Conservation (phyloP, 1,140 invertebrate species). For the Lepidurus arcticus region DNA sequence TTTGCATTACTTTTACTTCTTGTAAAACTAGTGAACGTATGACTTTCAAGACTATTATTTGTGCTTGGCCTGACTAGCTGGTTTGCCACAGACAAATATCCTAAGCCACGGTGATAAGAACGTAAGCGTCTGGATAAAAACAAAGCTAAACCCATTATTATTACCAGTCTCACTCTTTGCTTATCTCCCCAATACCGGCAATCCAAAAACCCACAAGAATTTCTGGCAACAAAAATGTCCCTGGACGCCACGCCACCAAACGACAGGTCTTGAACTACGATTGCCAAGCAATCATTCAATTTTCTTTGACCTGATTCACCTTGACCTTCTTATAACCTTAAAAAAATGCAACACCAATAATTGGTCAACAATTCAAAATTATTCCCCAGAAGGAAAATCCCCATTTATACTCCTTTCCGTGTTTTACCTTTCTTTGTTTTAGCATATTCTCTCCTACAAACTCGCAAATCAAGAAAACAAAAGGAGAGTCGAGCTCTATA, state of each 20-base stretch:
- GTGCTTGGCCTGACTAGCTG: neutral
- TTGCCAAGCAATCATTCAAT: neutral
- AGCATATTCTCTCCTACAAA: too few relatives aligned
- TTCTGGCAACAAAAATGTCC: neutral
- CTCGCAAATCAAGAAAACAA: too few relatives aligned
- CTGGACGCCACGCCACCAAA: neutral
- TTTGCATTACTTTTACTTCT: neutral
- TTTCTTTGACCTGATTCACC: too few relatives aligned
- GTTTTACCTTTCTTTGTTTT: too few relatives aligned
- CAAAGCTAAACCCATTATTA: neutral
- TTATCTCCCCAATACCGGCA: neutral
- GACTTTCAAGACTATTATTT: neutral
- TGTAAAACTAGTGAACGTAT: neutral
- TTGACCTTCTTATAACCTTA: too few relatives aligned
- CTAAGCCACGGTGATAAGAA: neutral
- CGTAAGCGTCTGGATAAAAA: neutral
- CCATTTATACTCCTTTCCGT: too few relatives aligned
- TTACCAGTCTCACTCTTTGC: neutral
- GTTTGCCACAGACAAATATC: neutral
- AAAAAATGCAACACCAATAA: too few relatives aligned
- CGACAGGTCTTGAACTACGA: neutral
- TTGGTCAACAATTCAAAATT: too few relatives aligned
- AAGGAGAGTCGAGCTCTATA: too few relatives aligned
- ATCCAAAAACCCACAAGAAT: neutral
- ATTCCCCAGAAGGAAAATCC: too few relatives aligned